Conservation (phyloP, 2,888 invertebrate species). For the Masnerella sp. region DNA sequence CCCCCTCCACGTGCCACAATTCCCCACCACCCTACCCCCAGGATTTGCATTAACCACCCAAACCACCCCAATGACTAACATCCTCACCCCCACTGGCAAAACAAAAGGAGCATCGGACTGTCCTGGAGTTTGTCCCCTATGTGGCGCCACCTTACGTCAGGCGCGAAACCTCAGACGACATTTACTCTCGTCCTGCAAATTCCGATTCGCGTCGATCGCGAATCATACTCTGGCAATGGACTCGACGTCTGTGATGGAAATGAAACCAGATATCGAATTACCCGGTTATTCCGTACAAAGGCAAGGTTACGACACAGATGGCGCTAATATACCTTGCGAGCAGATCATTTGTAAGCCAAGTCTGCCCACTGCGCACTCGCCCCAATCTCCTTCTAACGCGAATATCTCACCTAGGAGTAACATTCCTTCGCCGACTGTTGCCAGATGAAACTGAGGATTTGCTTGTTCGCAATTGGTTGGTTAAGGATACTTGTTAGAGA, state of each 20-base stretch:
- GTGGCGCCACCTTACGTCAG: slow-evolving; percentile 81
- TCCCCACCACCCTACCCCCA: slow-evolving; percentile 70
- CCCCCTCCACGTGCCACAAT: slow-evolving; percentile 74
- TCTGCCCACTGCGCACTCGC: slow-evolving; percentile 63
- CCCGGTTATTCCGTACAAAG: slow-evolving; percentile 64
- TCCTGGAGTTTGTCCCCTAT: slow-evolving; percentile 81
- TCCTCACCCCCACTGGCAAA: slow-evolving; percentile 68
- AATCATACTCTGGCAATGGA: slow-evolving; percentile 64
- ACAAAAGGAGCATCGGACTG: slow-evolving; percentile 81
- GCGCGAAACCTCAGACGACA: slow-evolving; percentile 81
- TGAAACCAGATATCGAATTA: slow-evolving; percentile 73
- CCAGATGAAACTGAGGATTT: slow-evolving; percentile 68
- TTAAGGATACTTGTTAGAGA: too few species aligned
- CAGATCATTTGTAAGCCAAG: slow-evolving; percentile 75
- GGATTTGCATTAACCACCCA: slow-evolving; percentile 61
- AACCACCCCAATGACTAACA: slow-evolving; percentile 18
- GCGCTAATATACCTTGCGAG: slow-evolving; percentile 66
- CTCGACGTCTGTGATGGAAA: slow-evolving; percentile 69
- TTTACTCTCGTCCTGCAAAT: slow-evolving; percentile 77
- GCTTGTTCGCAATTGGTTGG: too few species aligned
- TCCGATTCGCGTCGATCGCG: slow-evolving; percentile 72
- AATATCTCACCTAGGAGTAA: slow-evolving; percentile 72
- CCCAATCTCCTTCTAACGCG: slow-evolving; percentile 61
- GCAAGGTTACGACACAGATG: slow-evolving; percentile 47
- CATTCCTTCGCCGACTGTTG: slow-evolving; percentile 72